Base-by-base conservation (phyloP, 2,113 vertebrate species). In the Rafetus swinhoei region DNA sequence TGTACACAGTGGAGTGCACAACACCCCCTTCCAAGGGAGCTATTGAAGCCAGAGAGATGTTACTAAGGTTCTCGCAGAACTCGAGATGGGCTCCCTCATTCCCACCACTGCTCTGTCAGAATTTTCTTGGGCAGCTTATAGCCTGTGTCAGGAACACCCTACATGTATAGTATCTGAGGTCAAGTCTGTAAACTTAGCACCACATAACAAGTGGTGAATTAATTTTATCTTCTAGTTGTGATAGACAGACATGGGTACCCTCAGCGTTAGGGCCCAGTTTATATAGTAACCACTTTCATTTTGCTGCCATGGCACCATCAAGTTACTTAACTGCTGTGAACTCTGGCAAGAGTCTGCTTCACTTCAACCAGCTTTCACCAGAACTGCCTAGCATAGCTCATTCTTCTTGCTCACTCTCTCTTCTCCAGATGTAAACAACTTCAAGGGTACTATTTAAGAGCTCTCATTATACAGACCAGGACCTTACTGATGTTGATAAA, bases 201-300 rank as follows among this genome's bases (percentile, higher is more conserved):
- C 84, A 7, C 2, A 53, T 11, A 76, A 74, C 95, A 95, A 85
- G 83, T 32, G 90, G 90, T 52, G 84, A 95, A 77, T 83, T 82
- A 55, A 0, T 39, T 93, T 72, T 89, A 24, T 88, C 90, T 91
- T 76, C 77, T 77, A 24, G 82, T 93, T 92, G 65, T 1, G 88
- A 92, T 21, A 81, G 86, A 81, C 53, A 14, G 2, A 45, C 50
- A n/a, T 74, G 35, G 39, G 74, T 76, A 50, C 74, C 24, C 74
- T 50, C 74, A 80, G 87, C 90, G 59, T 92, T 87, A 94, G 74
- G 35, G 56, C 65, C 14, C 24, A 87, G 62, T 9, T 87, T 4
- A 15, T 7, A 18, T 50, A 84, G 25, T 57, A 96, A n/a, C 72
- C 86, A 35, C 57, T 7, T 0, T 80, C 76, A 95, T 90, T 1